phyloP scores from a whole-genome alignment of 2,113 vertebrate species.

The Heterocephalus glaber region DNA sequence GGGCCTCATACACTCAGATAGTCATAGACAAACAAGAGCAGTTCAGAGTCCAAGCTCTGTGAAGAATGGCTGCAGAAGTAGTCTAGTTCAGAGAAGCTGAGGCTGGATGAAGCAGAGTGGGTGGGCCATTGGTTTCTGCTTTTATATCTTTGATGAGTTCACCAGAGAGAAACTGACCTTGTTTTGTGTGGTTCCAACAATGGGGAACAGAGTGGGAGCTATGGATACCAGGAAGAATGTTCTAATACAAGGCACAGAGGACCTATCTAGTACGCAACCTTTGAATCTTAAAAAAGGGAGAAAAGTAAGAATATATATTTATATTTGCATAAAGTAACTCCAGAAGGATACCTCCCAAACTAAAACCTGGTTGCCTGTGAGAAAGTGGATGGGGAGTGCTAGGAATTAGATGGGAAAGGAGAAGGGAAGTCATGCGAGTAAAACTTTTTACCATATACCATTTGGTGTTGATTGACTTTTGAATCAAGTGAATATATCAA shows the following conservation, averaged over 20 bases:
- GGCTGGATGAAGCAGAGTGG: not conserved
- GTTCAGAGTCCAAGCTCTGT: not conserved
- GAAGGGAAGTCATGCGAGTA: not conserved
- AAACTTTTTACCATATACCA: not conserved
- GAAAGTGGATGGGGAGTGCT: not conserved
- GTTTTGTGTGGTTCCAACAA: not conserved
- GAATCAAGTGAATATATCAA: not conserved
- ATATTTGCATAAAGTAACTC: not conserved
- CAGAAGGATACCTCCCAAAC: not conserved
- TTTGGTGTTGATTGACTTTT: constrained; percentile 24
- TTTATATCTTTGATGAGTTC: not conserved
- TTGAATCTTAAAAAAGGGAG: not conserved
- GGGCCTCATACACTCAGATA: not conserved
- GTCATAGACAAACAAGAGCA: not conserved
- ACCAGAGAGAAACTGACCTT: not conserved
- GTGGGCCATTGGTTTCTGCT: not conserved
- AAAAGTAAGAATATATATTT: not conserved
- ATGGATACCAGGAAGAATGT: not conserved
- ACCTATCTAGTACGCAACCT: not conserved
- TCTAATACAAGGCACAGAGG: not conserved
- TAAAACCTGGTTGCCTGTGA: not conserved
- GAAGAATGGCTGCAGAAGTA: not conserved
- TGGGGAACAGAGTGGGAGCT: not conserved
- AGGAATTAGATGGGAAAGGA: not conserved
- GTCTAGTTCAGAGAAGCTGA: not conserved